Evolutionary conservation across 30 jellyfish, hydroid and myxozoan species (phyloP).

Genomic region (Clytia hemisphaerica): DNA sequence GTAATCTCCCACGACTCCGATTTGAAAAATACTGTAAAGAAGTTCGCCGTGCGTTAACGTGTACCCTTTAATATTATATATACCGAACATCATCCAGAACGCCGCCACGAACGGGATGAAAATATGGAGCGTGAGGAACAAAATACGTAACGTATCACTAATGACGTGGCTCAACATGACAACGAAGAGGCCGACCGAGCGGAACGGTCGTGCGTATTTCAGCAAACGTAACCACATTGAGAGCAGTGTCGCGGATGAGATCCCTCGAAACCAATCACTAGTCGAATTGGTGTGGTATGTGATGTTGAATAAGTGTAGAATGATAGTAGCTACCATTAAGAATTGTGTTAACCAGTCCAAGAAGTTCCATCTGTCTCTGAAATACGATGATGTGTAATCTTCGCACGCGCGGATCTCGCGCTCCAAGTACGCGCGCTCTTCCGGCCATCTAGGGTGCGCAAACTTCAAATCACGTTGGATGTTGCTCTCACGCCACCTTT

Average conservation of each 20-base stretch:
- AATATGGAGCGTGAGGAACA: constrained; percentile 46
- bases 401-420: constrained; percentile 66
- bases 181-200: constrained; percentile 84
- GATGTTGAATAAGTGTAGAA: constrained; percentile 40
- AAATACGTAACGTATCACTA: constrained; percentile 62
- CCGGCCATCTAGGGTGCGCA: constrained; percentile 98
- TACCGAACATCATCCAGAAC: constrained; percentile 81
- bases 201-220: constrained; percentile 87
- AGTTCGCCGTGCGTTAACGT: constrained; percentile 43
- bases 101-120: constrained; percentile 94
- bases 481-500: constrained; percentile 77
- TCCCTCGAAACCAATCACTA: constrained; percentile 40
- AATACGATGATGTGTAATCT: constrained; percentile 40
- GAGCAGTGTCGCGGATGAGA: constrained; percentile 61
- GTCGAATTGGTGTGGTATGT: constrained; percentile 24
- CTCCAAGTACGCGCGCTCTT: constrained; percentile 71
- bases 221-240: constrained; percentile 78
- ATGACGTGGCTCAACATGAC: constrained; percentile 76
- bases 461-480: constrained; percentile 53
- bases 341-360: constrained; percentile 72
- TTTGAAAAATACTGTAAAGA: constrained; percentile 61
- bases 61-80: constrained; percentile 50
- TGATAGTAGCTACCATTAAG: constrained; percentile 39
- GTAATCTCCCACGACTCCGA: constrained; percentile 76
- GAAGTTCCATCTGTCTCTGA: constrained; percentile 85